Percentiles rank a stretch among this genome's conserved stretches.
phyloP scores from a whole-genome alignment of 2,888 invertebrate species.

The Danaus chrysippus region DNA sequence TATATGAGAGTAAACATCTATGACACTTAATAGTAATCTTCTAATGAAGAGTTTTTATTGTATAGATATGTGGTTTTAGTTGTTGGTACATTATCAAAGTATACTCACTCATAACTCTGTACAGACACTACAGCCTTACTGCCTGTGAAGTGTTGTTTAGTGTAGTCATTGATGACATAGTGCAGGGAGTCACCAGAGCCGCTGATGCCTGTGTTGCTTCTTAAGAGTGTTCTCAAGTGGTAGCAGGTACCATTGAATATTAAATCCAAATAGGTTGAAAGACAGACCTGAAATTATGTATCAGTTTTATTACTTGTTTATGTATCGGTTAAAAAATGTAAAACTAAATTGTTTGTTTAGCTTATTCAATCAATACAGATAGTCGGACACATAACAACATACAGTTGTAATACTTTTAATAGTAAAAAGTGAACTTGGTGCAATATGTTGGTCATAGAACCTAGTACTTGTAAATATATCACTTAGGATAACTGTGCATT shows the following conservation, averaged over 20 bases:
- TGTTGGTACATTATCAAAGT: background rate
- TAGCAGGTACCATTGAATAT: constrained; percentile 53
- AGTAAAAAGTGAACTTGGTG: no score
- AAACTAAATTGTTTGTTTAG: background rate
- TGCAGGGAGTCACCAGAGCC: constrained; percentile 27
- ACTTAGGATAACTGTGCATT: no score
- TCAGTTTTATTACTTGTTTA: background rate
- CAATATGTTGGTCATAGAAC: no score
- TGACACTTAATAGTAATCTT: no score
- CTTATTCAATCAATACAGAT: background rate
- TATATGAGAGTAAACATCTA: no score
- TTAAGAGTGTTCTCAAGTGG: constrained; percentile 35
- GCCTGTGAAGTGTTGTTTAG: constrained; percentile 30
- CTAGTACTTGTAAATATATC: no score
- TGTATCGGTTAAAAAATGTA: background rate
- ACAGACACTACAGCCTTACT: constrained; percentile 26
- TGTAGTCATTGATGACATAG: constrained; percentile 39
- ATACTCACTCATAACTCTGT: constrained; percentile 43
- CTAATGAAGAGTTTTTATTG: no score
- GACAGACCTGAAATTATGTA: constrained; percentile 55
- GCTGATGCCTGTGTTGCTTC: constrained; percentile 8
- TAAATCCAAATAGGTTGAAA: constrained; percentile 47
- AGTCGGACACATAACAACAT: background rate
- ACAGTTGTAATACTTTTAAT: no score
- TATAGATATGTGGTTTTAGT: no score